Evolutionary conservation across 2,113 vertebrate species (phyloP).

Genomic region (Carlito syrichta): DNA sequence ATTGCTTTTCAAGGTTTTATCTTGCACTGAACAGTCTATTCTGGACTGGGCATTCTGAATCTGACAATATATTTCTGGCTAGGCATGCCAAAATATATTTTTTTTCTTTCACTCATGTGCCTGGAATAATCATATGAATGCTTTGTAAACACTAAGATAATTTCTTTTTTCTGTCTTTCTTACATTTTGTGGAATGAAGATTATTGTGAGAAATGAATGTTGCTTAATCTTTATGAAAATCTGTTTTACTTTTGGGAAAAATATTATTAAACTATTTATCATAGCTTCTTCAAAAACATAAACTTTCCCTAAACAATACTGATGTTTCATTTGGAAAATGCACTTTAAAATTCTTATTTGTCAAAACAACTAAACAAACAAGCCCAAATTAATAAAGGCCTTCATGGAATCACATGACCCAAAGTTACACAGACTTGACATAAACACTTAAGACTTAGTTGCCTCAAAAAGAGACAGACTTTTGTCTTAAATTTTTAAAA

Average conservation of each 20-base stretch:
- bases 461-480: background rate
- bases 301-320: background rate
- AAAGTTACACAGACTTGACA: background rate
- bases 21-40: constrained; percentile 20
- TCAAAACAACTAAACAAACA: constrained; percentile 17
- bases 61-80: constrained; percentile 47
- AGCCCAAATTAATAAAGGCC: background rate
- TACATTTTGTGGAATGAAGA: background rate
- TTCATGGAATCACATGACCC: background rate
- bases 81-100: background rate
- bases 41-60: constrained; percentile 34
- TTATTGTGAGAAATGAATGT: background rate
- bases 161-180: background rate
- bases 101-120: background rate
- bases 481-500: constrained; percentile 28
- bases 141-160: background rate
- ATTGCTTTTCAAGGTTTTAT: constrained; percentile 54
- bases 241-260: constrained; percentile 37
- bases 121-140: constrained; percentile 6
- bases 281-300: background rate
- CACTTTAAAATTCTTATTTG: background rate
- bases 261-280: background rate
- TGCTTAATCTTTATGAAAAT: constrained; percentile 18
- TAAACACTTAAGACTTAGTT: background rate
- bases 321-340: background rate